phyloP scores from a whole-genome alignment of 53 echinoderm and acorn worm genomes.

The Astropecten irregularis region DNA sequence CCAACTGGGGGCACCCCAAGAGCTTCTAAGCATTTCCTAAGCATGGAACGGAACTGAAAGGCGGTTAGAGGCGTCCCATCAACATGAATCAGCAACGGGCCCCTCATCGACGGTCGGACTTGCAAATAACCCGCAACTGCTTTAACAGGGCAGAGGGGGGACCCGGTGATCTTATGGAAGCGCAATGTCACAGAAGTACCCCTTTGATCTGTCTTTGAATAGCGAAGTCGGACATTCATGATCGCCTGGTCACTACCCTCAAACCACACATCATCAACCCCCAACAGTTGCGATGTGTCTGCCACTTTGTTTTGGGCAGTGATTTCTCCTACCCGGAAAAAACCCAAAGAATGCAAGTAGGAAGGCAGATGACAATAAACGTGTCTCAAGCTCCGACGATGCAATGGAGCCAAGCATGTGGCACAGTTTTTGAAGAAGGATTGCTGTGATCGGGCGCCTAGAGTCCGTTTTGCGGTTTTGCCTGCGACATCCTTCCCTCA shows the following conservation, averaged over 20 bases:
- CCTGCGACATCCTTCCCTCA: slow-evolving; percentile 28
- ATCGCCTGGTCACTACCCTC: neutral
- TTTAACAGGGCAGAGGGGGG: slow-evolving; percentile 13
- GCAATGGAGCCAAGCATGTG: neutral
- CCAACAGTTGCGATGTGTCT: neutral
- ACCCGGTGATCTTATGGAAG: neutral
- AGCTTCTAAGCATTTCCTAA: neutral
- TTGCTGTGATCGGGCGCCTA: neutral
- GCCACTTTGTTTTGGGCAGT: neutral
- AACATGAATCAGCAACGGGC: slow-evolving; percentile 27
- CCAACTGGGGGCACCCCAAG: neutral
- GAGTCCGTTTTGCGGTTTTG: neutral
- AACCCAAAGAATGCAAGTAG: slow-evolving; percentile 18
- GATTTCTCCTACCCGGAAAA: slow-evolving; percentile 47
- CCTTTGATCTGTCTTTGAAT: slow-evolving; percentile 12
- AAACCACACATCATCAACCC: neutral
- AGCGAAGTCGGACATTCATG: neutral
- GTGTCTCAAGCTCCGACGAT: neutral
- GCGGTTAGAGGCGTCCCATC: neutral
- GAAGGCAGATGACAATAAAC: neutral
- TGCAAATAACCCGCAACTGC: neutral
- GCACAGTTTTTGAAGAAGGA: neutral
- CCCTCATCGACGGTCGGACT: neutral
- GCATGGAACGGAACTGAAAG: neutral
- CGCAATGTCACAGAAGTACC: neutral